These are phyloP conservation scores for Amorpha juglandis DNA, from an alignment of 2,888 invertebrate species.

Conservation along the genomic window DNA sequence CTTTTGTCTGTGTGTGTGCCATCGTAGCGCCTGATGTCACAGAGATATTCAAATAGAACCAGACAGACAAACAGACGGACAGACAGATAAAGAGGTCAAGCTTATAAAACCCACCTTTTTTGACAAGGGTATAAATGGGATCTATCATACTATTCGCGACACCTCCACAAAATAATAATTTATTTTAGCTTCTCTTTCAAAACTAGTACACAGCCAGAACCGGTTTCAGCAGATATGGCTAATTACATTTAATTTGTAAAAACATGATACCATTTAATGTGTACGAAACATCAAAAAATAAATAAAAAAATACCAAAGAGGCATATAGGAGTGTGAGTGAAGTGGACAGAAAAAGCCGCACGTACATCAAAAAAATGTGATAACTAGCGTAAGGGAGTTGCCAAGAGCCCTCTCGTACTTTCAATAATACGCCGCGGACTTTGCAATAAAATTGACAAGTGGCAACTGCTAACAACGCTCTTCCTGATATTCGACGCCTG, in stretches of 20 bases:
- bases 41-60: no score
- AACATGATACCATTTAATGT: not conserved
- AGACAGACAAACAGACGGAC: no score
- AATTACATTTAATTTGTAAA: not conserved
- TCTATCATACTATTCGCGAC: no score
- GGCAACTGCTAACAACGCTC: conserved; percentile 77
- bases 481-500: conserved; percentile 46
- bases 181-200: no score
- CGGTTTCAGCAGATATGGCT: not conserved
- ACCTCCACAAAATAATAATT: no score
- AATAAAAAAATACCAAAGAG: conserved; percentile 29
- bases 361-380: conserved; percentile 75
- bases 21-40: no score
- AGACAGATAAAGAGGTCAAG: no score
- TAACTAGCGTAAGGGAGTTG: conserved; percentile 79
- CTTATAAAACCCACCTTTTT: no score
- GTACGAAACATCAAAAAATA: not conserved
- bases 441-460: conserved; percentile 75
- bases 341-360: conserved; percentile 64
- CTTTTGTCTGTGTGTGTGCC: no score
- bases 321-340: conserved; percentile 34
- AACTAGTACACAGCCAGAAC: no score
- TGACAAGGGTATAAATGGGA: no score
- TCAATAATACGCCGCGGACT: conserved; percentile 65
- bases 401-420: conserved; percentile 65